Evolutionary conservation across 2,888 invertebrate genomes (phyloP), one percentile per base, ranked within the genome.

Genomic region (Rotaria magnacalcarata): DNA sequence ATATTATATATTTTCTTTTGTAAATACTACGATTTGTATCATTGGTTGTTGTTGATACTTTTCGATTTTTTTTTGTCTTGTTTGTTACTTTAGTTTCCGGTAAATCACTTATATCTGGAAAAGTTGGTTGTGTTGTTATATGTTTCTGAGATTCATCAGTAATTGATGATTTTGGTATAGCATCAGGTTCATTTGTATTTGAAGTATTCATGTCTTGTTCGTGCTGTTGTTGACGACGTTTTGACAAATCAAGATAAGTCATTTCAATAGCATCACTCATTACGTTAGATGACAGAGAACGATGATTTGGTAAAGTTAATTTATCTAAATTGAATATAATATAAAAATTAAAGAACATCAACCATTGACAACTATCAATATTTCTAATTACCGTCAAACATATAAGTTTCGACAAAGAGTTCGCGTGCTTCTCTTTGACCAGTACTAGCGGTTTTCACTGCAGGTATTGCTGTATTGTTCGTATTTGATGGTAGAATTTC

Each of bases 391-490:
- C 75, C 75, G 75, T 75, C 75, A 75, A 75, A 75, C 43, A 75
- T 43, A 43, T 75, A 75, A 24, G 75, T 75, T 75, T 75, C 75
- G 21, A 75, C 21, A 43, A 75, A 41, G 8, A 75, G 47, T 75
- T 75, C 75, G 10, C 75, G 41, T 43, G 75, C 8, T 75, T 75
- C 75, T 24, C 75, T 19, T 75, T 75, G 75, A 43, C 75, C 75
- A 8, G 8, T 24, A 75, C 47, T 75, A 14, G 75, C 75, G 6
- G 43, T 24, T 41, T 21, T 41, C 24, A 47, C 43, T 43, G 75
- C 24, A 43, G 75, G 1, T 47, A 75, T 24, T 24, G 24, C 41
- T 19, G 43, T 47, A 75, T 8, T 47, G 11, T 41, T 75, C 47
- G 24, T 47, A 24, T 47, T 10, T 43, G 75, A 43, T 7, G 75